Conservation (phyloP, 2,888 invertebrate genomes). For the Phanerotoma sp. region DNA sequence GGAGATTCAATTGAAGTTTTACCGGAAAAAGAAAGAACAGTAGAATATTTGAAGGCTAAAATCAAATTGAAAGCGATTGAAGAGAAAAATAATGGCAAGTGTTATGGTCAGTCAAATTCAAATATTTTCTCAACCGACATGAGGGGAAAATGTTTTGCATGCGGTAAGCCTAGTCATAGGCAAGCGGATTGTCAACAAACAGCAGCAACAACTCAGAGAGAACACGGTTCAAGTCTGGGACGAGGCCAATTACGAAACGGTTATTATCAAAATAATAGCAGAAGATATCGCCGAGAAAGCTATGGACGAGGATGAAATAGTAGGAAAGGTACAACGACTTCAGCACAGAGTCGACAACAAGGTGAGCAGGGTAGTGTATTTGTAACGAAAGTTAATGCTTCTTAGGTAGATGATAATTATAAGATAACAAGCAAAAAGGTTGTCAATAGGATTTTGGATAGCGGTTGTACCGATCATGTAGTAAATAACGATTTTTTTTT, state of each 20-base stretch:
- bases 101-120: not conserved
- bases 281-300: conserved; percentile 11
- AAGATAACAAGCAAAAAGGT: not conserved
- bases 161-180: conserved; percentile 10
- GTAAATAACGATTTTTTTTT: not conserved
- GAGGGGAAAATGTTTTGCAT: conserved; percentile 1
- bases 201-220: not conserved
- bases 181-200: conserved; percentile 1
- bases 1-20: conserved; percentile 39
- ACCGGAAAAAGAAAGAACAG: conserved; percentile 33
- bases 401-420: too few relatives aligned
- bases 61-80: conserved; percentile 28
- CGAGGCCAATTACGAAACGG: too few relatives aligned
- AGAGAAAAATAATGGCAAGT: conserved; percentile 2
- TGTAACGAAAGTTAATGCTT: not conserved
- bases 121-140: not conserved
- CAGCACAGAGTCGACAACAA: not conserved
- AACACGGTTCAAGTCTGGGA: conserved; percentile 14
- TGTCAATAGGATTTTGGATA: not conserved
- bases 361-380: not conserved
- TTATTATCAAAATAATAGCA: too few relatives aligned
- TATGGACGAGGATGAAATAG: too few relatives aligned
- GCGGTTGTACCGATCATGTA: not conserved
- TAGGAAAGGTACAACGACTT: too few relatives aligned
- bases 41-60: conserved; percentile 38